Evolutionary conservation across 2,888 invertebrate species (phyloP), one percentile per base, ranked within the genome.

Genomic region (Hyppa rectilinea): DNA sequence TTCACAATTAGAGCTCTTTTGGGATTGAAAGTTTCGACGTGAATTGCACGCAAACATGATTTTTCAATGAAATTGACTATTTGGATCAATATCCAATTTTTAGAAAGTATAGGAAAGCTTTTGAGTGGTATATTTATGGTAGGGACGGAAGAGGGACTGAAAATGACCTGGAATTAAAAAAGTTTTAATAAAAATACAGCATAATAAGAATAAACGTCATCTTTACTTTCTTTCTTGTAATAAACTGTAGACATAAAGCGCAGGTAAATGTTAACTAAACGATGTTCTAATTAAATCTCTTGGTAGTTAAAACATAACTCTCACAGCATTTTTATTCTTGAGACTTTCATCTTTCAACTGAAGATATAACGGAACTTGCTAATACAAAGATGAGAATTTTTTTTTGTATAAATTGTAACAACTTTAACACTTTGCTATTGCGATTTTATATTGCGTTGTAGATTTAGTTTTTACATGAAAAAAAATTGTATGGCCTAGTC

Each of bases 241-340:
- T 64, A 52, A 81, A 69, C 45, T 43, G n/a, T 38, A 43, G 23
- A 29, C 12, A 14, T 52, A 59, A 60, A 63, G 14, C 31, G 7
- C 55, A 52, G 43, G 63, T 67, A 67, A 62, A 52, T 55, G n/a
- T 63, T 58, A 74, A 55, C 52, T 63, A 55, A 81, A 81, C 43
- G 56, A 58, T 71, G 82, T 71, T 62, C n/a, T 78, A 70, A 78
- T 81, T 81, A 76, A 63, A 76, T 81, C 17, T 53, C 10, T 36
- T 29, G 53, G 64, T 71, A 61, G 52, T 81, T 58, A 61, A 52
- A 67, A 65, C 38, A 38, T 58, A 29, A 40, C n/a, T 80, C 55
- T 38, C 12, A 23, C 12, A 58, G 56, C 31, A 7, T 64, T 70
- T 77, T 56, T 52, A 64, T 78, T 64, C 60, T 61, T n/a, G 47